A percentile compares a stretch with the other conserved stretches of the same genome.
phyloP scores from a whole-genome alignment of 2,113 vertebrate species.

The Hipposideros armiger region DNA sequence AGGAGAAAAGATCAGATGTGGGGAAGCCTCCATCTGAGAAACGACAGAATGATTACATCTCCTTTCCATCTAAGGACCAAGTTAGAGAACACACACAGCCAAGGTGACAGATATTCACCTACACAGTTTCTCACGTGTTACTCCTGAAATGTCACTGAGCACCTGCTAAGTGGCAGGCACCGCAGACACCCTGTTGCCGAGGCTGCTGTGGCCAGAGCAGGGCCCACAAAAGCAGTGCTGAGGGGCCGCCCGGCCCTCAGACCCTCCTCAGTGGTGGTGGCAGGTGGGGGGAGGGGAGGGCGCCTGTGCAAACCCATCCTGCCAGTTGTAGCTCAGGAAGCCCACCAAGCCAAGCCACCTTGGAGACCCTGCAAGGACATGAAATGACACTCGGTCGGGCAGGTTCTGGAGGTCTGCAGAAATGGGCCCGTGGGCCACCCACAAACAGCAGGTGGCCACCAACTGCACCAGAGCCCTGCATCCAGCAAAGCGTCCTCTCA shows the following conservation, averaged over 20 bases:
- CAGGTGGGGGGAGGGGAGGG: no score
- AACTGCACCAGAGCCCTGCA: rapidly evolving
- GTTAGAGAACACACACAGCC: rapidly evolving
- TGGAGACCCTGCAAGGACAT: background rate
- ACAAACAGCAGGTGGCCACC: background rate
- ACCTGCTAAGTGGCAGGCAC: no score
- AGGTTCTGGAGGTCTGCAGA: background rate
- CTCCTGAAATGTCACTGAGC: background rate
- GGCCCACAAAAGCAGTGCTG: no score
- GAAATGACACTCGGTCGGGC: rapidly evolving
- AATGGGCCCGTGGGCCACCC: no score
- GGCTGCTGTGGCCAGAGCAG: background rate
- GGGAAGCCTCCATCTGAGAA: background rate
- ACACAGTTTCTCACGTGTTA: rapidly evolving
- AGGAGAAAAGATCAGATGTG: rapidly evolving
- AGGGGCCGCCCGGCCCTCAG: no score
- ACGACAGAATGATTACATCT: rapidly evolving
- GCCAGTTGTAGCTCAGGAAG: background rate
- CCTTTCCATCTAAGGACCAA: rapidly evolving
- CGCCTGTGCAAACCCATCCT: background rate
- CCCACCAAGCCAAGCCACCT: rapidly evolving
- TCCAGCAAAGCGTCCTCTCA: rapidly evolving
- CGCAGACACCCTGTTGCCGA: background rate
- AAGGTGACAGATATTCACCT: rapidly evolving
- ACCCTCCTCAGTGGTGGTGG: no score